These are phyloP conservation scores for Phania funesta DNA, from an alignment of 2,888 invertebrate species.

Conservation along the genomic window DNA sequence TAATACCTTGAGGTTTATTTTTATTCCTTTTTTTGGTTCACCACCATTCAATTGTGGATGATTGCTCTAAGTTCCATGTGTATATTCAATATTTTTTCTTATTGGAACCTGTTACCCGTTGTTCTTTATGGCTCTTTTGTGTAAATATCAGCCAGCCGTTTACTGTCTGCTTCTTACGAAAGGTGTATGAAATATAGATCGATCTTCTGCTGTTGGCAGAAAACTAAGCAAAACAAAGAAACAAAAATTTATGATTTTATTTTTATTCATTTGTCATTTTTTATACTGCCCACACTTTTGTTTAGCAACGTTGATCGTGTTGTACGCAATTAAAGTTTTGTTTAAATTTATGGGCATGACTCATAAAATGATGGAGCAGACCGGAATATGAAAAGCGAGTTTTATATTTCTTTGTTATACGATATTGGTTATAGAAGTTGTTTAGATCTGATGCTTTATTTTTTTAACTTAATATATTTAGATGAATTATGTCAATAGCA, in stretches of 20 bases:
- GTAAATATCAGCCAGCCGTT: constrained; percentile 16
- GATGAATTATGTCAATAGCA: too few species aligned
- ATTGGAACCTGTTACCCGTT: constrained; percentile 4
- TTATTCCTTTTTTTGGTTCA: constrained; percentile 3
- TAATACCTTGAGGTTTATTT: constrained; percentile 54
- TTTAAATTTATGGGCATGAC: constrained; percentile 33
- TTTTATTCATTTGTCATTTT: constrained; percentile 22
- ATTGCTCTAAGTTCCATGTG: not conserved
- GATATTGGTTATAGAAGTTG: too few species aligned
- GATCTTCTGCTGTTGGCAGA: constrained; percentile 32
- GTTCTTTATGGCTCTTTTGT: not conserved
- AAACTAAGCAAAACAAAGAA: not conserved
- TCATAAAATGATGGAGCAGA: constrained; percentile 2
- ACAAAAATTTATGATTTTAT: not conserved
- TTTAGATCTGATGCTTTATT: too few species aligned
- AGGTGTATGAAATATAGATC: constrained; percentile 22
- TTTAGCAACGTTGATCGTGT: constrained; percentile 12
- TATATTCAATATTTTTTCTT: constrained; percentile 4
- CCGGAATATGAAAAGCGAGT: constrained; percentile 16
- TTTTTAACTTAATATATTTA: too few species aligned
- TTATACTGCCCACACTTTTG: constrained; percentile 33
- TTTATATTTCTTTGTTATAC: not conserved
- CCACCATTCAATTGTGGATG: not conserved
- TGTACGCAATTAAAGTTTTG: constrained; percentile 17
- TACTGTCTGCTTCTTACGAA: constrained; percentile 36